A percentile compares a stretch with the other conserved stretches of the same genome.
Conservation (phyloP, 2,888 invertebrate genomes). For the Drosophila dives region DNA sequence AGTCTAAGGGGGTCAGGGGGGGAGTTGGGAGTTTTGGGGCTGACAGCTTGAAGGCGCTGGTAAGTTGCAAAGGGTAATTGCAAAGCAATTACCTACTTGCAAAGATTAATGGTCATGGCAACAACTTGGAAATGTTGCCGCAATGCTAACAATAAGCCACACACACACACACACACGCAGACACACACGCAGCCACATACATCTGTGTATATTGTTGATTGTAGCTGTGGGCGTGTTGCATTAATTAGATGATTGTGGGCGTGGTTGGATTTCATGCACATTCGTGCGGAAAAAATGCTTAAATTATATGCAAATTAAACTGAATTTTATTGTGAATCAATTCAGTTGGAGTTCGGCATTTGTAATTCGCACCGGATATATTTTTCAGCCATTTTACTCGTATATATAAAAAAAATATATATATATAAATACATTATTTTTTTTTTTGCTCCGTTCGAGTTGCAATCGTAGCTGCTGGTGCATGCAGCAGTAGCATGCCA, state of each 20-base stretch:
- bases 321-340: conserved; percentile 53
- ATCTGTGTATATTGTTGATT: conserved; percentile 9
- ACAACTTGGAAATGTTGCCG: conserved; percentile 79
- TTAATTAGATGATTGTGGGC: conserved; percentile 62
- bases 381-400: conserved; percentile 53
- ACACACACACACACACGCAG: conserved; percentile 29
- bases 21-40: not conserved
- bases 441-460: conserved; percentile 12
- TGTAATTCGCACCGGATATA: conserved; percentile 78
- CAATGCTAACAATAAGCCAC: conserved; percentile 72
- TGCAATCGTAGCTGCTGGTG: conserved; percentile 53
- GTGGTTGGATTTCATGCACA: conserved; percentile 56
- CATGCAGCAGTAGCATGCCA: conserved; percentile 12
- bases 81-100: conserved; percentile 81
- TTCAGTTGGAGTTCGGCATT: conserved; percentile 40
- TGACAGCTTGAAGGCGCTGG: not conserved
- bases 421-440: not conserved
- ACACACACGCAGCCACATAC: conserved; percentile 5
- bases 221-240: conserved; percentile 41
- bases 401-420: not conserved
- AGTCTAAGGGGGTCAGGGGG: not conserved
- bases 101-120: conserved; percentile 80
- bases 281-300: conserved; percentile 35
- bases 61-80: conserved; percentile 72
- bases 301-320: conserved; percentile 62